Conservation (phyloP, 2,888 invertebrate genomes). For the Leucozona laternaria region DNA sequence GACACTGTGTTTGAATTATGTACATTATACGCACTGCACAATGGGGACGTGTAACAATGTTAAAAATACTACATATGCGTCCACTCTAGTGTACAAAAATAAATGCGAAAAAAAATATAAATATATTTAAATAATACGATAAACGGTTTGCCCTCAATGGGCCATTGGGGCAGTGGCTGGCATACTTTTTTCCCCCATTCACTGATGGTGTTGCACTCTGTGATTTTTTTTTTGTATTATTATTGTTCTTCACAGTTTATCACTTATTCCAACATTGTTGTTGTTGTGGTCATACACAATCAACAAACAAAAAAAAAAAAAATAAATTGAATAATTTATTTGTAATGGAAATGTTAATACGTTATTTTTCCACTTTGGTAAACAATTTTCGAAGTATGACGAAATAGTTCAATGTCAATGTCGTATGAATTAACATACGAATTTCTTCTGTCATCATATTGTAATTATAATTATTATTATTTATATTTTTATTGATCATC, state of each 20-base stretch:
- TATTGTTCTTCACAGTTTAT: slow-evolving; percentile 35
- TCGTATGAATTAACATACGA: slow-evolving; percentile 43
- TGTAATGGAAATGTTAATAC: slow-evolving; percentile 18
- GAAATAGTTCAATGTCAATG: slow-evolving; percentile 66
- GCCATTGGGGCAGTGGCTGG: slow-evolving; percentile 57
- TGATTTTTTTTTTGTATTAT: slow-evolving; percentile 24
- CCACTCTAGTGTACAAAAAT: slow-evolving; percentile 26
- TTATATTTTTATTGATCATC: neutral
- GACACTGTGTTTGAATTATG: neutral
- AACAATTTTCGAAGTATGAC: slow-evolving; percentile 38
- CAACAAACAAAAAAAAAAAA: neutral
- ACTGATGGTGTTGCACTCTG: slow-evolving; percentile 13
- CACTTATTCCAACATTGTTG: slow-evolving; percentile 28
- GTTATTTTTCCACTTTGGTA: slow-evolving; percentile 21
- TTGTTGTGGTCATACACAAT: slow-evolving; percentile 1
- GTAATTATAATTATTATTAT: slow-evolving; percentile 1
- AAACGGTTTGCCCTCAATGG: slow-evolving; percentile 53
- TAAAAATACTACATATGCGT: slow-evolving; percentile 30
- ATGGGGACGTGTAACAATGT: slow-evolving; percentile 34
- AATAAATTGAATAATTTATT: slow-evolving; percentile 35
- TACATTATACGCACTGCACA: slow-evolving; percentile 1
- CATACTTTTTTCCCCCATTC: slow-evolving; percentile 47
- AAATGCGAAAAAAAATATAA: neutral
- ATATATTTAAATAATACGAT: slow-evolving; percentile 44
- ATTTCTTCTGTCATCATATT: neutral